Base-by-base conservation (phyloP, 1,140 invertebrate genomes). In the Platyscapa corneri region DNA sequence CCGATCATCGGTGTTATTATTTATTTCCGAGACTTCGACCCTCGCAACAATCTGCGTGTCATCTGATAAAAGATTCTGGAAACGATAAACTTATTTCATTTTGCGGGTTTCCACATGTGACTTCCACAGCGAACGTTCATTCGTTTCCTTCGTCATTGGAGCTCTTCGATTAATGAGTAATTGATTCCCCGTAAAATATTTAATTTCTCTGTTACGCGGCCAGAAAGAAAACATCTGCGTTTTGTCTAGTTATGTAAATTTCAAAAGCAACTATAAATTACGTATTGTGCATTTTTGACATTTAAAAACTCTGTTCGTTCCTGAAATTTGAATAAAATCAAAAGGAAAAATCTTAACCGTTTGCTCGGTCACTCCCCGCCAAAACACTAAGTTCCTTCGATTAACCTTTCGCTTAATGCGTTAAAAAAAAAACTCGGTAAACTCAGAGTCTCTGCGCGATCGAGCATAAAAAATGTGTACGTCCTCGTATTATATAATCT, bases 31-130 rank as follows among this genome's bases (percentile, higher is more conserved):
- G 27, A 49, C 30, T 37, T 12, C 23, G 18, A 8, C 76, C 76
- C 75, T 77, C n/a, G n/a, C 37, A 30, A 64, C n/a, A 83, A 77
- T 83, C 82, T 16, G 82, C 82, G 82, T 83, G 82, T 83, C 82
- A 83, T 83, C 82, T 34, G 82, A 83, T 83, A 77, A 83, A 65
- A 83, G 82, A 83, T 83, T 77, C 42, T 39, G 34, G 60, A 65
- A 67, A 34, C 74, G 72, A 77, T 77, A 83, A 77, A 60, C 74
- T 18, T 53, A 53, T 67, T 46, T 46, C 12, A 46, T 46, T 46
- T 46, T 67, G 82, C 37, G 64, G 37, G 64, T 76, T 75, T 83
- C 56, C 56, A 39, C 72, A 83, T 77, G 60, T 77, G 82, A 60
- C 76, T 23, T 32, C 23, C 20, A 64, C 53, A 23, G 27, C 30